Conservation (phyloP, 2,113 vertebrate genomes). For the Grallaria varia region DNA sequence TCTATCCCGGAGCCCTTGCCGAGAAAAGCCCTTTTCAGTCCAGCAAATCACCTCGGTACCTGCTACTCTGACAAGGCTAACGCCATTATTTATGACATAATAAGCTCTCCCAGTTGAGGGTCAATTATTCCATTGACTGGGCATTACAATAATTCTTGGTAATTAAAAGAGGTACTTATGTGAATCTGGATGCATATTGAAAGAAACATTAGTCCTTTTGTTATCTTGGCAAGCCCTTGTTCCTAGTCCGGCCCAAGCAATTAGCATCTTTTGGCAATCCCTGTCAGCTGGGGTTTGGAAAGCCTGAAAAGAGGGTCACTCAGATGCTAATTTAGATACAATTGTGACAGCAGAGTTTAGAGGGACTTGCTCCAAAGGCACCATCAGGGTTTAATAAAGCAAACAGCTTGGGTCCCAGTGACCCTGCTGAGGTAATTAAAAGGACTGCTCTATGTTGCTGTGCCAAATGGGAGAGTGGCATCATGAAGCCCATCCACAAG, state of each 20-base stretch:
- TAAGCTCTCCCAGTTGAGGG: slow-evolving; percentile 73
- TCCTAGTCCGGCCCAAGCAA: slow-evolving; percentile 77
- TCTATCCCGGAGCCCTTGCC: slow-evolving; percentile 63
- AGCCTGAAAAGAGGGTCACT: slow-evolving; percentile 73
- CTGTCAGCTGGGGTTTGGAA: slow-evolving; percentile 75
- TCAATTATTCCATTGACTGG: slow-evolving; percentile 81
- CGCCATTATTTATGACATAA: slow-evolving; percentile 75
- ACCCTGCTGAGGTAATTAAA: slow-evolving; percentile 82
- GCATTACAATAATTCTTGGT: slow-evolving; percentile 81
- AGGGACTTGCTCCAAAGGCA: slow-evolving; percentile 67
- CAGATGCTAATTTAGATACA: slow-evolving; percentile 89
- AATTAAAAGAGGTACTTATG: slow-evolving; percentile 82
- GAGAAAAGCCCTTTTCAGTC: slow-evolving; percentile 73
- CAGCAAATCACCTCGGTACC: slow-evolving; percentile 64
- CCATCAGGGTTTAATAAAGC: slow-evolving; percentile 82
- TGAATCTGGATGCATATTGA: slow-evolving; percentile 77
- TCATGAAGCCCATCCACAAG: slow-evolving; percentile 60
- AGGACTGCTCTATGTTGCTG: slow-evolving; percentile 70
- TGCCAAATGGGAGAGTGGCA: slow-evolving; percentile 73
- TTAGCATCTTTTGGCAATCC: slow-evolving; percentile 83
- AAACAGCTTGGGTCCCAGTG: slow-evolving; percentile 78
- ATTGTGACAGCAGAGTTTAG: slow-evolving; percentile 78
- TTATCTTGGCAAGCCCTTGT: slow-evolving; percentile 75
- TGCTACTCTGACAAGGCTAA: slow-evolving; percentile 68
- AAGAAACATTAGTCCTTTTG: slow-evolving; percentile 84